Base-by-base conservation (phyloP, 1,140 invertebrate species). In the Chlorops oryzae region DNA sequence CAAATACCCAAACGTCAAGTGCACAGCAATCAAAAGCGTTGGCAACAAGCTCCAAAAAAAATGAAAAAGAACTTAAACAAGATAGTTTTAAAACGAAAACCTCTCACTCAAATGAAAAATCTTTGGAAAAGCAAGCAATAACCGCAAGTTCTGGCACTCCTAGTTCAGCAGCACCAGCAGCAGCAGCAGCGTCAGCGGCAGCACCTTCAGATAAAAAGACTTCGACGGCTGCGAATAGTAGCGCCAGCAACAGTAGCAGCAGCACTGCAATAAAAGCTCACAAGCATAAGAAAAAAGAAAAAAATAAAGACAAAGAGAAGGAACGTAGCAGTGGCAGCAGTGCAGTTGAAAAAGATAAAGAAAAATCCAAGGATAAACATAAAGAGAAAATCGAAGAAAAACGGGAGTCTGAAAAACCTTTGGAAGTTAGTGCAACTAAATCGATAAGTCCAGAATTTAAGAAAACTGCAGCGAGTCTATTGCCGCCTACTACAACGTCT, bases 201-300 rank as follows among this genome's bases (percentile, higher is more conserved):
- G 12, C 39, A 23, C n/a, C n/a, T n/a, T n/a, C n/a, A n/a, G n/a
- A n/a, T n/a, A n/a, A n/a, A n/a, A n/a, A n/a, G n/a, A 41, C 3
- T 23, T n/a, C 20, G 20, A 3, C 13, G n/a, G n/a, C n/a, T n/a
- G n/a, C n/a, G n/a, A n/a, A 28, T 20, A 46, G 28, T 32, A 10
- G 28, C 15, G 28, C 28, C 9, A 15, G 9, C 9, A 32, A 32
- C 9, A 32, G 28, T 15, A 9, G 9, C 9, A 9, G 28, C 9
- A 32, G 28, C 9, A 32, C 9, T 15, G 9, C 28, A 32, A 32
- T 32, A 15, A 77, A 79, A 47, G 71, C 75, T 47, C 77, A 80
- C 56, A 81, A 79, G 56, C 80, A 80, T 59, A 78, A 79, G 54
- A 81, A 80, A 57, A 77, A 78, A 62, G 78, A 80, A 7, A 80